Conservation (phyloP, 2,888 invertebrate species). For the Calephelis perditalis region DNA sequence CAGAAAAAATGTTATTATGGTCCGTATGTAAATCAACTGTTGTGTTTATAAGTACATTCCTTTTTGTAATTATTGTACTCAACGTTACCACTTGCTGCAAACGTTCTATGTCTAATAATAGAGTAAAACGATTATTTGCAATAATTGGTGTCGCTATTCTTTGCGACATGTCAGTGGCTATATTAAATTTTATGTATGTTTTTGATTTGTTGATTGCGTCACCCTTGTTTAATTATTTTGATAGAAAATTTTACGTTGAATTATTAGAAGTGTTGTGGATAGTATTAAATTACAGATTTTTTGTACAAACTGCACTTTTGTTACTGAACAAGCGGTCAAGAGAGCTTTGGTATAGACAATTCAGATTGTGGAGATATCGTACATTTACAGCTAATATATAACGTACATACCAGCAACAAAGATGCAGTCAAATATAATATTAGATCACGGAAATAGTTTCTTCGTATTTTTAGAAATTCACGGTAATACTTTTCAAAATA, state of each 20-base stretch:
- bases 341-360: no score
- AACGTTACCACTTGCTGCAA: not conserved
- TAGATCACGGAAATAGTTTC: no score
- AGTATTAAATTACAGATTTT: not conserved
- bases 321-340: no score
- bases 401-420: no score
- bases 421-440: no score
- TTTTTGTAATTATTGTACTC: not conserved
- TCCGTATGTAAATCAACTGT: not conserved
- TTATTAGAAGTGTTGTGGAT: not conserved
- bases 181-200: not conserved
- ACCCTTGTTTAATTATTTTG: not conserved
- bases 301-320: not conserved
- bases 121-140: not conserved
- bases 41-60: not conserved
- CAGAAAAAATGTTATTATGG: not conserved
- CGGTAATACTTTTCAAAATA: no score
- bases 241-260: not conserved
- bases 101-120: not conserved
- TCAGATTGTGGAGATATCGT: no score
- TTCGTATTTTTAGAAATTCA: no score
- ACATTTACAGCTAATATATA: no score
- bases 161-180: not conserved
- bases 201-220: not conserved
- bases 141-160: not conserved